Percentiles rank a stretch among this genome's conserved stretches.
phyloP scores from a whole-genome alignment of 2,888 invertebrate genomes.

The Monoplex corrugatus region DNA sequence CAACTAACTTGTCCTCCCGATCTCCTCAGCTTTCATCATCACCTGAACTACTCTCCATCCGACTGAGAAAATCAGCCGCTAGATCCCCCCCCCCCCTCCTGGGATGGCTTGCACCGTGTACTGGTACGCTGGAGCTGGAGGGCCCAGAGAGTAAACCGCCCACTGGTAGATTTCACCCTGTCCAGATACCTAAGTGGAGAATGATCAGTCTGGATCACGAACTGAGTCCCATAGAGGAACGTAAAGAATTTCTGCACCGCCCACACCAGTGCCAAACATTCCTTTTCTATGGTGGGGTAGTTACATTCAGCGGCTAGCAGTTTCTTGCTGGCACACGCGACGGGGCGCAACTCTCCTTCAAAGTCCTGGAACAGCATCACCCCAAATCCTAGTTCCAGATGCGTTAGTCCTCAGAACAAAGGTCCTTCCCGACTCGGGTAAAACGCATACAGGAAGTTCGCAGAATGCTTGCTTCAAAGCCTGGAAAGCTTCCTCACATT shows the following conservation, averaged over 20 bases:
- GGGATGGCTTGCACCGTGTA: neutral
- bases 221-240: neutral
- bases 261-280: conserved; percentile 29
- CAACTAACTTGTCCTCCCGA: too few species aligned
- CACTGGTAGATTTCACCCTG: neutral
- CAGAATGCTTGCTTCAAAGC: neutral
- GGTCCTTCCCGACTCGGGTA: neutral
- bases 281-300: neutral
- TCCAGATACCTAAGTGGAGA: neutral
- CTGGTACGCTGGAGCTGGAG: conserved; percentile 1
- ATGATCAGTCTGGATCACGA: conserved; percentile 24
- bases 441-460: neutral
- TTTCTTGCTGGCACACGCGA: conserved; percentile 36
- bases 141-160: neutral
- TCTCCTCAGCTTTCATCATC: too few species aligned
- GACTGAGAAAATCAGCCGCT: neutral
- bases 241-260: neutral
- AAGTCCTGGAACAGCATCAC: neutral
- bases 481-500: neutral
- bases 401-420: conserved; percentile 11
- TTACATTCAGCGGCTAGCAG: neutral
- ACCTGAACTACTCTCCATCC: too few species aligned
- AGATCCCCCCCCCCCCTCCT: neutral
- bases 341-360: neutral
- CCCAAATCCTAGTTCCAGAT: neutral